Evolutionary conservation across 2,113 vertebrate species (phyloP).

Genomic region (Uria lomvia): DNA sequence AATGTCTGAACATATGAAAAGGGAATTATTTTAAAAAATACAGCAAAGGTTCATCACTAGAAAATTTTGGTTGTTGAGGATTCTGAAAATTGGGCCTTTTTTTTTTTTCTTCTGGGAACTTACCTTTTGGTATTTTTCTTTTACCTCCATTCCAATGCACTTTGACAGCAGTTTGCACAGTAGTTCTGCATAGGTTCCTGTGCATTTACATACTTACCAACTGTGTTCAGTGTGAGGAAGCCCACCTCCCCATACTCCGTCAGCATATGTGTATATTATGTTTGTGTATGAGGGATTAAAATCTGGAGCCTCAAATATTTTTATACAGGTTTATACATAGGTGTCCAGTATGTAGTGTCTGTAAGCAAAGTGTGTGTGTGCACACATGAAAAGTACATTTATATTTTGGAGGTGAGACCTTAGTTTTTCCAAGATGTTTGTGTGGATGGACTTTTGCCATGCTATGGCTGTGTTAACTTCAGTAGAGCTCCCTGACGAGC

Average conservation of each 20-base stretch:
- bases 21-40: neutral
- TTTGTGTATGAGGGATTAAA: neutral
- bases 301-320: neutral
- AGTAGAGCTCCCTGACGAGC: neutral
- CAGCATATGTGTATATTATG: neutral
- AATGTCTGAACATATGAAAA: neutral
- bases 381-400: neutral
- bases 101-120: neutral
- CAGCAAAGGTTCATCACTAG: neutral
- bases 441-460: neutral
- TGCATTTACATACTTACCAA: neutral
- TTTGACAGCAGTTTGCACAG: neutral
- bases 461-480: neutral
- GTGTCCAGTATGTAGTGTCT: neutral
- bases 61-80: neutral
- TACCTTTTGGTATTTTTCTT: neutral
- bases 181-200: neutral
- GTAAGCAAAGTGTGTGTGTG: neutral
- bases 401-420: neutral
- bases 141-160: neutral
- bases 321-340: neutral
- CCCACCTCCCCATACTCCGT: neutral
- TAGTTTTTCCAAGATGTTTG: neutral
- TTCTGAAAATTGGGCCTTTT: neutral
- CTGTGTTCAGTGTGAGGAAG: neutral